phyloP scores from a whole-genome alignment of 1,140 invertebrate species.

The Calosoma granatense region DNA sequence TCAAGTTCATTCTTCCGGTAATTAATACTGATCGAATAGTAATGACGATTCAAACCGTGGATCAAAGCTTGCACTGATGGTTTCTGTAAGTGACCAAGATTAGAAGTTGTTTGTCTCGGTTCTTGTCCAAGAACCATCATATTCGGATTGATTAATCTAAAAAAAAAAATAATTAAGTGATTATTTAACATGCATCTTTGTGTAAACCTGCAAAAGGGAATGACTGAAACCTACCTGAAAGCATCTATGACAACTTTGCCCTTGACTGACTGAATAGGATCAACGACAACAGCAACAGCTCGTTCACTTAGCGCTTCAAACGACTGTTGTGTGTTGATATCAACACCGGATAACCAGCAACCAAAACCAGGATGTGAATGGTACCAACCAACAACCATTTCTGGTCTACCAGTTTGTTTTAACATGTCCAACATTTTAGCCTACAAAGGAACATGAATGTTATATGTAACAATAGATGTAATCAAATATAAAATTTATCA shows the following conservation, averaged over 20 bases:
- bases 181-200: not conserved
- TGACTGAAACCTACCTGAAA: slow-evolving; percentile 53
- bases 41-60: slow-evolving; percentile 97
- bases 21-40: slow-evolving; percentile 99
- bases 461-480: not conserved
- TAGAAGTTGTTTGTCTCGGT: slow-evolving; percentile 96
- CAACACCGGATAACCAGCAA: slow-evolving; percentile 99
- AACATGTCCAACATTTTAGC: slow-evolving; percentile 99
- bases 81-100: slow-evolving; percentile 97
- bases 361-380: slow-evolving; percentile 99
- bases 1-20: slow-evolving; percentile 98
- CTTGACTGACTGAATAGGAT: slow-evolving; percentile 99
- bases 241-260: slow-evolving; percentile 94
- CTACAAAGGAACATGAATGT: not conserved
- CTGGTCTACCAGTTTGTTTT: slow-evolving; percentile 95
- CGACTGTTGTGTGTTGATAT: slow-evolving; percentile 99
- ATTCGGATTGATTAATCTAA: slow-evolving; percentile 92
- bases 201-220: not conserved
- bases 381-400: slow-evolving; percentile 99
- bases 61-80: slow-evolving; percentile 99
- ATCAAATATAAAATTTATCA: not conserved
- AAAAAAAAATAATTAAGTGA: slow-evolving; percentile 12
- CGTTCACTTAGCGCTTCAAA: slow-evolving; percentile 97
- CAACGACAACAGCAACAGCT: slow-evolving; percentile 98
- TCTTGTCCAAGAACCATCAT: slow-evolving; percentile 99